A percentile compares a stretch with the other conserved stretches of the same genome.
Conservation (phyloP, 2,113 vertebrate genomes). For the Coregonus clupeaformis region DNA sequence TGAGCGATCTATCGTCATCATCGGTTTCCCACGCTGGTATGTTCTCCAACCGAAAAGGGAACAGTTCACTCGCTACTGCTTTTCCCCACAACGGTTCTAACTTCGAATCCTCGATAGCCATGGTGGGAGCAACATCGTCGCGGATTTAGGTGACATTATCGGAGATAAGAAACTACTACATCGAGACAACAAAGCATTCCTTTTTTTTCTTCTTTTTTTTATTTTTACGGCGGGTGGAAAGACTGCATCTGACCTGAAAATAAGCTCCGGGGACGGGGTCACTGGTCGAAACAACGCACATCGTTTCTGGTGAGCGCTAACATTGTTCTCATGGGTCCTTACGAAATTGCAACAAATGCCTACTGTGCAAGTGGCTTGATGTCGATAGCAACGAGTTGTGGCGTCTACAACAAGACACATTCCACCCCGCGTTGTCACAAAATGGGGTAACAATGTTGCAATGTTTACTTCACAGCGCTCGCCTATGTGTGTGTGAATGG, state of each 20-base stretch:
- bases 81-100: conserved; percentile 24
- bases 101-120: conserved; percentile 43
- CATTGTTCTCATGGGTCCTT: background rate
- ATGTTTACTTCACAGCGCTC: conserved; percentile 42
- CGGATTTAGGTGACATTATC: conserved; percentile 46
- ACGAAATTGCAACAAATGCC: background rate
- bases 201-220: background rate
- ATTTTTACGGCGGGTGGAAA: conserved; percentile 58
- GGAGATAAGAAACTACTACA: conserved; percentile 44
- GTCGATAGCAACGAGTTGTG: background rate
- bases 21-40: conserved; percentile 41
- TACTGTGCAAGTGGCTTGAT: background rate
- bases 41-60: conserved; percentile 28
- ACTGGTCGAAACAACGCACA: conserved; percentile 59
- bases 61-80: conserved; percentile 6
- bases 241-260: conserved; percentile 72
- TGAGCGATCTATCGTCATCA: conserved; percentile 45
- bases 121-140: conserved; percentile 28
- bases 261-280: conserved; percentile 74
- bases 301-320: conserved; percentile 68
- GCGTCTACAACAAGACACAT: background rate
- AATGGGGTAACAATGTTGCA: conserved; percentile 36
- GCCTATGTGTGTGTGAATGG: conserved; percentile 7
- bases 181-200: conserved; percentile 47
- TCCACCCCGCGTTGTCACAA: background rate